Base-by-base conservation (phyloP, 53 echinoderm and acorn worm species). In the Temnopleurus reevesii region DNA sequence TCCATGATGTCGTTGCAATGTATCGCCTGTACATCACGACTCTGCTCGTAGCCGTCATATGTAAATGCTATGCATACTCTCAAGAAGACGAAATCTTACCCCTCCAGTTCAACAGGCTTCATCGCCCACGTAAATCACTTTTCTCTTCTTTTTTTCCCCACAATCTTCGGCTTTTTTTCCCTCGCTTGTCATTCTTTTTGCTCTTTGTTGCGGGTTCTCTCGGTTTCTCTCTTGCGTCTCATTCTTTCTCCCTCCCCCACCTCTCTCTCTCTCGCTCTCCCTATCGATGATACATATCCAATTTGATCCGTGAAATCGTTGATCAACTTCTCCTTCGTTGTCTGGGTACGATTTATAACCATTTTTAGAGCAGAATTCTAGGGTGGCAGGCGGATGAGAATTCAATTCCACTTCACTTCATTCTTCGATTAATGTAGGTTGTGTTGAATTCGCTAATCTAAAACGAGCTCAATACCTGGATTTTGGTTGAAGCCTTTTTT, bases 71-170 rank as follows among this genome's bases (percentile, higher is more conserved):
- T 79, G 79, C 79, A 79, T 79, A 47, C 79, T 79, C 79, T 1
- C 24, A 17, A 79, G 79, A 79, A 79, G 79, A 26, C 79, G 79
- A 79, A 79, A 79, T 79, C 79, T 79, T 79, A 79, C 28, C 49
- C 79, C 28, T 79, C 79, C 28, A 36, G 71, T 49, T 79, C 79
- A 79, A 79, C 79, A 79, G 49, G 79, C 79, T 28, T 30, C 49
- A 30, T 79, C 79, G 79, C 79, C 79, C 79, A 79, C 79, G 79
- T 79, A 79, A 46, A 79, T 79, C 79, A 79, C 79, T 47, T 79
- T 30, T 47, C 47, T 79, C 49, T 47, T 49, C 49, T 49, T 77
- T 28, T 46, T 2, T 49, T 47, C 46, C 4, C 25, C 12, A 46
- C 49, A 6, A 12, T 79, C 29, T 79, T 29, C 46, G 27, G 45